Percentiles rank a stretch among this genome's conserved stretches.
Evolutionary conservation across 37 sponge, comb jelly and placozoan species (phyloP).

Genomic region (Oopsacas minuta): DNA sequence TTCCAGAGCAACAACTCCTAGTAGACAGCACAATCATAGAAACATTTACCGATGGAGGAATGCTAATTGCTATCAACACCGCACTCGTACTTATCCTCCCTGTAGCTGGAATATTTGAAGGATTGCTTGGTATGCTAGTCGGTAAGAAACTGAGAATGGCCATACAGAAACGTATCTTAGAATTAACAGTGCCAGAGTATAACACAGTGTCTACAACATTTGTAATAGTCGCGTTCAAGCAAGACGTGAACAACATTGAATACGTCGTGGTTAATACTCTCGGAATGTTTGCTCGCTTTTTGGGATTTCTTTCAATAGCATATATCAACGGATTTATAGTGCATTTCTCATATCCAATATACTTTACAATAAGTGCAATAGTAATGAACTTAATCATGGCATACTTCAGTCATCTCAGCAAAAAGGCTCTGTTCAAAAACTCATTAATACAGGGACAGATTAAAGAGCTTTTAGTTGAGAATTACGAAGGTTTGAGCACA

Average conservation of each 20-base stretch:
- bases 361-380: neutral
- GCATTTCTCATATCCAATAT: neutral
- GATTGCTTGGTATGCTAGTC: neutral
- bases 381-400: neutral
- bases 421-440: constrained; percentile 6
- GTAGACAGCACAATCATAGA: neutral
- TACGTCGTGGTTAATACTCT: neutral
- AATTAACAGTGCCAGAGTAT: neutral
- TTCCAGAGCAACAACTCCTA: neutral
- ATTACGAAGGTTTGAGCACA: neutral
- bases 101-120: neutral
- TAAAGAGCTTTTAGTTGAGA: neutral
- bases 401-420: neutral
- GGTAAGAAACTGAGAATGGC: neutral
- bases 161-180: neutral
- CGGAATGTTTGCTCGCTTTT: neutral
- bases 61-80: neutral
- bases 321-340: neutral
- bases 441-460: neutral
- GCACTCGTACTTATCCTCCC: neutral
- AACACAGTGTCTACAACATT: neutral
- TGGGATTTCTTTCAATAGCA: neutral
- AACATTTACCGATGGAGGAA: neutral
- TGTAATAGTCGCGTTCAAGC: neutral
- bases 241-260: neutral